phyloP scores from a whole-genome alignment of 2,113 vertebrate genomes.

The Prunella himalayana region DNA sequence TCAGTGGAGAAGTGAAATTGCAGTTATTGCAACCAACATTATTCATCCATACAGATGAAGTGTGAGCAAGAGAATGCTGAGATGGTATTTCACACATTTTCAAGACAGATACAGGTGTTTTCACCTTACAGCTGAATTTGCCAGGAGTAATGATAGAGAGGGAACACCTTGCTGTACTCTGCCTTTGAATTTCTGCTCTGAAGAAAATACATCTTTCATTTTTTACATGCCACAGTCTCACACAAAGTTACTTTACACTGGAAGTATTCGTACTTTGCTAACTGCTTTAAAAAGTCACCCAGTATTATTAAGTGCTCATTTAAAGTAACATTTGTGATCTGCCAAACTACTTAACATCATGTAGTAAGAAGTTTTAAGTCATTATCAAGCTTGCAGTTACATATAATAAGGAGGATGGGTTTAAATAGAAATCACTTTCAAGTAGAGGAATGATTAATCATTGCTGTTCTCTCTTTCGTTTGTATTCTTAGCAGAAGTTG shows the following conservation, averaged over 20 bases:
- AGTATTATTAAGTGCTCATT: slow-evolving; percentile 9
- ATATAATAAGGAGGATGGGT: not conserved
- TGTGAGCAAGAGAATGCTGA: not conserved
- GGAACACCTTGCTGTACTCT: not conserved
- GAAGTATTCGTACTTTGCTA: not conserved
- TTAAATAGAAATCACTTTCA: slow-evolving; percentile 36
- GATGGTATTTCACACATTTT: not conserved
- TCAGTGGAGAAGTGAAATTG: not conserved
- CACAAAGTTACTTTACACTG: not conserved
- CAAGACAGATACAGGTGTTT: not conserved
- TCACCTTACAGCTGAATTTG: not conserved
- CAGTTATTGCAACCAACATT: not conserved
- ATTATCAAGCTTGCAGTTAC: not conserved
- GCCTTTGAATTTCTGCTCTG: not conserved
- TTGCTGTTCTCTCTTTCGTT: not conserved
- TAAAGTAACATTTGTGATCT: slow-evolving; percentile 12
- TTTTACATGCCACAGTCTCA: not conserved
- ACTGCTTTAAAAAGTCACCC: not conserved
- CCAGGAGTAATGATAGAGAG: not conserved
- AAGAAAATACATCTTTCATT: not conserved
- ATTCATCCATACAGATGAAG: not conserved
- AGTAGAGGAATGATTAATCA: slow-evolving; percentile 9
- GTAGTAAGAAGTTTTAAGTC: not conserved
- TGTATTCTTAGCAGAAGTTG: slow-evolving; percentile 14
- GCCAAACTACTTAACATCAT: not conserved